A percentile compares a stretch with the other conserved stretches of the same genome.
Conservation (phyloP, 1,140 invertebrate genomes). For the Drosophila chauvacae region DNA sequence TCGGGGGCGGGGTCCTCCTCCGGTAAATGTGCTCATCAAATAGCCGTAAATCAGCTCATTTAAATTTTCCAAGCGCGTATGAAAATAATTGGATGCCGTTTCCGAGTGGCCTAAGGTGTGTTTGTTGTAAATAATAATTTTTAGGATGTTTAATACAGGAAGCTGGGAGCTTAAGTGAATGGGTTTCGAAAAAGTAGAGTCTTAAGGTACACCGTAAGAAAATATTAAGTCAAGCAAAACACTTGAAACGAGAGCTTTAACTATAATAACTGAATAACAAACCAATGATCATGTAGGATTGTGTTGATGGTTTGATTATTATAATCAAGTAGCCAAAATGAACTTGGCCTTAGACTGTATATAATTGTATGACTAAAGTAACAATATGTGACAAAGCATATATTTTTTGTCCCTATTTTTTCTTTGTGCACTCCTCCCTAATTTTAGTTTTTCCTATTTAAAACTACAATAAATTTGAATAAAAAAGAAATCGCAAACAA, state of each 20-base stretch:
- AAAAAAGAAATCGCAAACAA: constrained; percentile 49
- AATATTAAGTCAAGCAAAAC: neutral
- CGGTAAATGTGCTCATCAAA: constrained; percentile 76
- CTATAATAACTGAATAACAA: neutral
- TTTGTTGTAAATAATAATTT: constrained; percentile 54
- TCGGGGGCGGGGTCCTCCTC: constrained; percentile 11
- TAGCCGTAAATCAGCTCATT: constrained; percentile 78
- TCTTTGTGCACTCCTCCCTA: neutral
- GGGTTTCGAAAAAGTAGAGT: neutral
- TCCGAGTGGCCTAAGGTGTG: constrained; percentile 54
- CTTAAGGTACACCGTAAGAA: neutral
- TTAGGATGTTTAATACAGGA: constrained; percentile 27
- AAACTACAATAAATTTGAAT: constrained; percentile 25
- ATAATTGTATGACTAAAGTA: neutral
- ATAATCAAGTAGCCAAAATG: no score
- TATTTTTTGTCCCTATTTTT: no score
- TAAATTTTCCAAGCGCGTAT: constrained; percentile 48
- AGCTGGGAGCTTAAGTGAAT: neutral
- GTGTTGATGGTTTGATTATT: neutral
- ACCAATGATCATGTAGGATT: no score
- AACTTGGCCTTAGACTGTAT: neutral
- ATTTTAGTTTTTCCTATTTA: neutral
- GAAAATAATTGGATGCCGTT: constrained; percentile 20
- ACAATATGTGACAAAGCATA: neutral
- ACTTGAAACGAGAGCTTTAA: neutral